Evolutionary conservation across 2,888 invertebrate genomes (phyloP).

Genomic region (Galerucella calmariensis): DNA sequence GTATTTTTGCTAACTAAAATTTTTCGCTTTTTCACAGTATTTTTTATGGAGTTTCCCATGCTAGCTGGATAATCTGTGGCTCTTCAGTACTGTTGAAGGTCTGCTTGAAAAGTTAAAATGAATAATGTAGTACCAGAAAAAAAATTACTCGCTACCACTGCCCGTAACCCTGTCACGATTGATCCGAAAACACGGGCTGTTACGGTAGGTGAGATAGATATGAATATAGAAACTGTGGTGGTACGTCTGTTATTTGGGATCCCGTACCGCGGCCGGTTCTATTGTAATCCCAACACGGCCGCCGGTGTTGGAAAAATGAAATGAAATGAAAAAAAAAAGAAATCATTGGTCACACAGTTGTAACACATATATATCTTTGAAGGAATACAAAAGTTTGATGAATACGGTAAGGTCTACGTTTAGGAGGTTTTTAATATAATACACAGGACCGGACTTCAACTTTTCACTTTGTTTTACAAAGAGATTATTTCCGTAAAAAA

Average conservation of each 20-base stretch:
- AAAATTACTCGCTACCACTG: not conserved
- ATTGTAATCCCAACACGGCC: constrained; percentile 38
- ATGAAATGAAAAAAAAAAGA: constrained; percentile 47
- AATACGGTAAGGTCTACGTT: constrained; percentile 59
- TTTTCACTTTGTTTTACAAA: too few relatives aligned
- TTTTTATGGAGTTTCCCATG: too few relatives aligned
- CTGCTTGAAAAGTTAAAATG: too few relatives aligned
- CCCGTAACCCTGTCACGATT: constrained; percentile 2
- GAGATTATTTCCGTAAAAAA: too few relatives aligned
- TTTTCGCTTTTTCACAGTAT: too few relatives aligned
- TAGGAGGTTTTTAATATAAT: constrained; percentile 56
- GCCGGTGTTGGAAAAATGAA: constrained; percentile 43
- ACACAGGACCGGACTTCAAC: constrained; percentile 3
- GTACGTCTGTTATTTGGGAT: constrained; percentile 35
- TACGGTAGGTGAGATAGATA: constrained; percentile 38
- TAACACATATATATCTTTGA: constrained; percentile 56
- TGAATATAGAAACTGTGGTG: constrained; percentile 29
- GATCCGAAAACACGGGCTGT: constrained; percentile 13
- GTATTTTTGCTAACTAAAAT: too few relatives aligned
- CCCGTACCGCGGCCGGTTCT: constrained; percentile 39
- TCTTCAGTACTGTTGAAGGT: too few relatives aligned
- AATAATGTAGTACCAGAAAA: too few relatives aligned
- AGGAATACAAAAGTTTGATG: constrained; percentile 62
- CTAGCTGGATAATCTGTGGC: too few relatives aligned
- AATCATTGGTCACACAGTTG: constrained; percentile 51